Evolutionary conservation across 2,888 invertebrate species (phyloP).

Genomic region (Drosophila kambysellisi): DNA sequence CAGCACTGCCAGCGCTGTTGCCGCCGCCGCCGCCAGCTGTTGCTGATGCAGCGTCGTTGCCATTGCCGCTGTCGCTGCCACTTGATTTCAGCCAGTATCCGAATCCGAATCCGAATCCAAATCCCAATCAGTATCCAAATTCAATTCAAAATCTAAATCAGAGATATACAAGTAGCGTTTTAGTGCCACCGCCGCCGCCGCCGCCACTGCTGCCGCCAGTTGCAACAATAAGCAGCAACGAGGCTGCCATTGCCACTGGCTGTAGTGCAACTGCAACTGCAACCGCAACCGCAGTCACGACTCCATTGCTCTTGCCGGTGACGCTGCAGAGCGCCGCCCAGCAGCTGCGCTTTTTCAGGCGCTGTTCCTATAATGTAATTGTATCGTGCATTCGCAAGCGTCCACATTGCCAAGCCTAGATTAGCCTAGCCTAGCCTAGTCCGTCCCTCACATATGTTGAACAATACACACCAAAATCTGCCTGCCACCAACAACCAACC

Average conservation of each 20-base stretch:
- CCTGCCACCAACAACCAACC: neutral
- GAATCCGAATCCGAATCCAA: slow-evolving; percentile 7
- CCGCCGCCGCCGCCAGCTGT: slow-evolving; percentile 12
- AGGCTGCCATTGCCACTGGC: slow-evolving; percentile 16
- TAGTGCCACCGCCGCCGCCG: slow-evolving; percentile 11
- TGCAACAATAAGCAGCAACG: slow-evolving; percentile 35
- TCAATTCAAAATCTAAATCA: slow-evolving; percentile 12
- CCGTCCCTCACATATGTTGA: neutral
- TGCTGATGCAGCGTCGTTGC: slow-evolving; percentile 34
- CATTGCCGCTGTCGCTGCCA: slow-evolving; percentile 59
- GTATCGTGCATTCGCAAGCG: slow-evolving; percentile 81
- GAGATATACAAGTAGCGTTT: neutral
- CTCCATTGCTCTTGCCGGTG: slow-evolving; percentile 72
- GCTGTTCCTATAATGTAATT: slow-evolving; percentile 84
- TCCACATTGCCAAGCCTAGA: slow-evolving; percentile 21
- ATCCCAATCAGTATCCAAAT: slow-evolving; percentile 16
- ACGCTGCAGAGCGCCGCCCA: slow-evolving; percentile 82
- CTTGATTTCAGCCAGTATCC: slow-evolving; percentile 63
- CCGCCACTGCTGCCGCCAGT: slow-evolving; percentile 17
- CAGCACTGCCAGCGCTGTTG: slow-evolving; percentile 30
- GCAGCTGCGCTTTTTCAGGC: slow-evolving; percentile 83
- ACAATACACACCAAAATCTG: neutral
- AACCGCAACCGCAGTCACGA: slow-evolving; percentile 38
- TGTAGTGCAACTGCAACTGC: slow-evolving; percentile 5
- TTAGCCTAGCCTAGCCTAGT: neutral